These are phyloP conservation scores for Lutjanus argentimaculatus DNA, from an alignment of 2,797 vertebrate genomes.

Conservation along the genomic window DNA sequence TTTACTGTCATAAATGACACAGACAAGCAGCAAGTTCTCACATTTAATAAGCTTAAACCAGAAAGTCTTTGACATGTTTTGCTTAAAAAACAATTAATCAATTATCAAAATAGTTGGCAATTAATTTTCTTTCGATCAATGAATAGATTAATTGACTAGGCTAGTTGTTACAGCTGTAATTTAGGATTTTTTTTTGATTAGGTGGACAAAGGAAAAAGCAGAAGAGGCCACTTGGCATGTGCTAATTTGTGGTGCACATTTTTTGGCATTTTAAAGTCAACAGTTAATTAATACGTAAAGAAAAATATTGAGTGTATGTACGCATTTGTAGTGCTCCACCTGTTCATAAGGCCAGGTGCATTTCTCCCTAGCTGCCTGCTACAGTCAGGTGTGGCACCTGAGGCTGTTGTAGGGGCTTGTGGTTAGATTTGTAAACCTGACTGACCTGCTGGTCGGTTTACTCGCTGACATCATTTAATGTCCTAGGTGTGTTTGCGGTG, in stretches of 20 bases:
- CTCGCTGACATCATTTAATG: constrained; percentile 29
- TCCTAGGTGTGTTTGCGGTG: constrained; percentile 43
- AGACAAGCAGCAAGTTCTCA: no score
- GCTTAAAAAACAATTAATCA: no score
- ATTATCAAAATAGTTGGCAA: no score
- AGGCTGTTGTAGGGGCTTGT: not conserved
- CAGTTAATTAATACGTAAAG: no score
- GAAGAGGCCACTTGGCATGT: not conserved
- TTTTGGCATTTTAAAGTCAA: not conserved
- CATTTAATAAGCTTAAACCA: no score
- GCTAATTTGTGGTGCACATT: not conserved
- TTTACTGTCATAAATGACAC: no score
- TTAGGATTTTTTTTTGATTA: no score
- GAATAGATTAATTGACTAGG: no score
- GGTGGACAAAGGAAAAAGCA: no score
- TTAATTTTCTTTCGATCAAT: no score
- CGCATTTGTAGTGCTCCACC: not conserved
- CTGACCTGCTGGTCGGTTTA: constrained; percentile 57
- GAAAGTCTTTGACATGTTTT: no score
- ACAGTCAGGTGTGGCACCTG: constrained; percentile 34
- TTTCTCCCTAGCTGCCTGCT: not conserved
- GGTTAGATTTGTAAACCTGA: constrained; percentile 58
- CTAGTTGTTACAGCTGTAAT: no score
- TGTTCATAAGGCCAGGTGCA: not conserved
- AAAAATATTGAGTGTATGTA: not conserved